Evolutionary conservation across 2,888 invertebrate species (phyloP).

Genomic region (Drosophila conformis): DNA sequence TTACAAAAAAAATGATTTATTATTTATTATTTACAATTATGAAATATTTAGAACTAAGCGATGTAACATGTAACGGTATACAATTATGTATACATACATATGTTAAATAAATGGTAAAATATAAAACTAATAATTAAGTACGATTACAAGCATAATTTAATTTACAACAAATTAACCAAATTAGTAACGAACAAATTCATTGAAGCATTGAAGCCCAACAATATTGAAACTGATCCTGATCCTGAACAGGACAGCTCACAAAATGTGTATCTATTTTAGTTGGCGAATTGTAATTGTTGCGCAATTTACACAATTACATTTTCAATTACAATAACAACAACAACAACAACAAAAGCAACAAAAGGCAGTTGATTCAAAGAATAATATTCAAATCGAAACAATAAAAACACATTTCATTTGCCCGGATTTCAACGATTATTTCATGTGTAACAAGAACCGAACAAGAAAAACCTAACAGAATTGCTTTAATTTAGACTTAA

Average conservation of each 20-base stretch:
- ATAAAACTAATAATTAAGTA: constrained; percentile 56
- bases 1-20: constrained; percentile 1
- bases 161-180: constrained; percentile 46
- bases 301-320: constrained; percentile 22
- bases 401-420: constrained; percentile 38
- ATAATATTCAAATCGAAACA: constrained; percentile 33
- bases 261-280: constrained; percentile 15
- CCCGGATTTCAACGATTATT: constrained; percentile 47
- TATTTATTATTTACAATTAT: constrained; percentile 47
- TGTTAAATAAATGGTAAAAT: constrained; percentile 63
- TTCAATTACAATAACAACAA: constrained; percentile 2
- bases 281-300: constrained; percentile 33
- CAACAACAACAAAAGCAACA: not conserved
- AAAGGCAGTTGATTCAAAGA: not conserved
- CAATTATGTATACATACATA: constrained; percentile 50
- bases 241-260: constrained; percentile 2
- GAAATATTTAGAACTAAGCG: constrained; percentile 58
- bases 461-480: constrained; percentile 60
- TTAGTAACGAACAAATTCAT: constrained; percentile 25
- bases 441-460: constrained; percentile 28
- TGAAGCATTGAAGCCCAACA: constrained; percentile 8
- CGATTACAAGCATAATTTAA: constrained; percentile 42
- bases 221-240: not conserved
- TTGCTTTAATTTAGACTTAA: constrained; percentile 83
- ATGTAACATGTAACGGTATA: constrained; percentile 61